Base-by-base conservation (phyloP, 2,888 invertebrate species). In the Polyommatus iphigenia region DNA sequence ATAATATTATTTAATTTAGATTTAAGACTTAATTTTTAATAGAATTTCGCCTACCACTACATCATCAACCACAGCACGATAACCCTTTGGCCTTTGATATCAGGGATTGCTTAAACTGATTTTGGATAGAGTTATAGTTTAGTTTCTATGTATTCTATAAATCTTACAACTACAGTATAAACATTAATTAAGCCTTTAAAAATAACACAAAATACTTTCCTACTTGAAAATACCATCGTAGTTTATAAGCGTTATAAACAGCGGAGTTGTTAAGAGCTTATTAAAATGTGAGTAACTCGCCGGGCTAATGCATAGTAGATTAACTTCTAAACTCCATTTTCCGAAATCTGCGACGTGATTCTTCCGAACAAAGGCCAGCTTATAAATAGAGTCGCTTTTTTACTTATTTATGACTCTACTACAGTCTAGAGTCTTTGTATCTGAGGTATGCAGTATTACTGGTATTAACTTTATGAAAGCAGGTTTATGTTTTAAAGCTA, bases 331-430 rank as follows among this genome's bases (percentile, higher is more conserved):
- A 73, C 46, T 73, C 20, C 46, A 50, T 41, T 72, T n/a, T 73
- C 73, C 73, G 24, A 73, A 73, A 73, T 20, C 72, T 50, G 62
- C 62, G 62, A 62, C 73, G 62, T 5, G 24, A 24, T 24, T 24
- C 24, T 13, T 62, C 24, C 81, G 81, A 46, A 85, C 85, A 87
- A 85, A 87, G 85, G 83, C 84, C 81, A 80, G 81, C 80, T 80
- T 41, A 46, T 72, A 46, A 72, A 73, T 24, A 20, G 73, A n/a
- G 50, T 20, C 46, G 81, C 81, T 73, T 84, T 86, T 88, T 88
- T 87, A 86, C 88, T 88, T 89, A 87, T 87, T 84, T 87, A 85
- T 88, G 62, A 46, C 46, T 46, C 46, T 46, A 62, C 24, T 57
- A 59, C 8, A 7, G 62, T 59, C 24, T 46, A 10, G 10, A 46